Evolutionary conservation across 1,140 invertebrate species (phyloP), one percentile per base, ranked within the genome.

Genomic region (Copidosoma floridanum): DNA sequence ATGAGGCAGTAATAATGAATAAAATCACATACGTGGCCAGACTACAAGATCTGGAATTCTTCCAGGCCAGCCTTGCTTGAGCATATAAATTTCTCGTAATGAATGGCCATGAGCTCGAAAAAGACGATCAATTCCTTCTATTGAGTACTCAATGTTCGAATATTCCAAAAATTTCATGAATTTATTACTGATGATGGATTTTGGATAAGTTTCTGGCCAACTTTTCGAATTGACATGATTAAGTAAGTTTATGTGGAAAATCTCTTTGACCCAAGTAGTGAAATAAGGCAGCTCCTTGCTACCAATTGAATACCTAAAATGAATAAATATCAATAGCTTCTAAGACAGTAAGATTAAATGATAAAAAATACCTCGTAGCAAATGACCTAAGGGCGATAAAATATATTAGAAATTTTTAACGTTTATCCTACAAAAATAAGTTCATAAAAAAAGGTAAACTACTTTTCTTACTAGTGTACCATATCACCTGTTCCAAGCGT

Each of bases 91-190:
- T 72, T 99, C 97, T 65, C 93, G 86, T 10, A 99, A 77, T 0
- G 96, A 97, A 74, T 99, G 94, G 6, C 96, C 97, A 79, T 99
- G 96, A n/a, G 93, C 88, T 47, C 95, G 83, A 56, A 96, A 86
- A 18, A 99, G 74, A 52, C 97, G 83, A 72, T 98, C 95, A 47
- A 92, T 82, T 0, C 88, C 90, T 23, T 92, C 86, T 43, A 85
- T 78, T 0, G 95, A 96, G 71, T 87, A 85, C 0, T 86, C 81
- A 37, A 98, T 85, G 4, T 85, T 78, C 14, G 85, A 74, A 11
- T 76, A 66, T 51, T 82, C 76, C 11, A 95, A 68, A 23, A 84
- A 83, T 11, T 87, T 72, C 20, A 89, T 38, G 61, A 94, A 87
- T 26, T 82, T 76, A 61, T 83, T 69, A 8, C 83, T 81, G 0